Conservation (phyloP, 2,888 invertebrate species). For the Tipula lateralis region DNA sequence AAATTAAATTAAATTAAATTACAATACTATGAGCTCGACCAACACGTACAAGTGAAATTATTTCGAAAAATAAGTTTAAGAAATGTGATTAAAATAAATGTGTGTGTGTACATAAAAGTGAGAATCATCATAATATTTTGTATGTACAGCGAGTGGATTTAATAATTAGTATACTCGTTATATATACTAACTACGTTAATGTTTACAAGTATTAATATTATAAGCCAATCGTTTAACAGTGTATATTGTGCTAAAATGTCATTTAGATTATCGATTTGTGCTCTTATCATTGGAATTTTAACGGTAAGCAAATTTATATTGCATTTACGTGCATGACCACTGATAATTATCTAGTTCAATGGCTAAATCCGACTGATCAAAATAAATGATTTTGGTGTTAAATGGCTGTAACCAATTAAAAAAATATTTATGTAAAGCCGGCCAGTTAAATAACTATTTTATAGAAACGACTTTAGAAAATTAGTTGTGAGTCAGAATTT, state of each 20-base stretch:
- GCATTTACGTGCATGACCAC: not conserved
- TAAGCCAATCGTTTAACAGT: not conserved
- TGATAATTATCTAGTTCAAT: not conserved
- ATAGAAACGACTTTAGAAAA: not conserved
- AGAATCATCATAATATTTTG: not conserved
- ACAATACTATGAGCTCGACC: not conserved
- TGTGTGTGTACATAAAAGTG: not conserved
- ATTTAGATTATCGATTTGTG: not conserved
- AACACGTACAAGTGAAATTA: not conserved
- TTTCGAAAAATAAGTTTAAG: not conserved
- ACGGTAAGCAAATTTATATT: not conserved
- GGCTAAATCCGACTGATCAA: not conserved
- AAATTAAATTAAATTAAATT: not conserved
- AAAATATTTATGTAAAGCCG: not conserved
- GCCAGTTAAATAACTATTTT: not conserved
- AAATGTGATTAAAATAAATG: not conserved
- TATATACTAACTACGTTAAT: not conserved
- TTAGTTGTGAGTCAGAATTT: not conserved
- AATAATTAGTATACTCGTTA: not conserved
- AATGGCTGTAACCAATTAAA: not conserved
- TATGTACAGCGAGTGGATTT: slow-evolving; percentile 4
- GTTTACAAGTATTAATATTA: not conserved
- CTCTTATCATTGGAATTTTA: slow-evolving; percentile 1
- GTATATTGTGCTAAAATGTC: not conserved
- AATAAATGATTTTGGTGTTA: not conserved